phyloP scores from a whole-genome alignment of 2,113 vertebrate genomes.

The Tichodroma muraria region DNA sequence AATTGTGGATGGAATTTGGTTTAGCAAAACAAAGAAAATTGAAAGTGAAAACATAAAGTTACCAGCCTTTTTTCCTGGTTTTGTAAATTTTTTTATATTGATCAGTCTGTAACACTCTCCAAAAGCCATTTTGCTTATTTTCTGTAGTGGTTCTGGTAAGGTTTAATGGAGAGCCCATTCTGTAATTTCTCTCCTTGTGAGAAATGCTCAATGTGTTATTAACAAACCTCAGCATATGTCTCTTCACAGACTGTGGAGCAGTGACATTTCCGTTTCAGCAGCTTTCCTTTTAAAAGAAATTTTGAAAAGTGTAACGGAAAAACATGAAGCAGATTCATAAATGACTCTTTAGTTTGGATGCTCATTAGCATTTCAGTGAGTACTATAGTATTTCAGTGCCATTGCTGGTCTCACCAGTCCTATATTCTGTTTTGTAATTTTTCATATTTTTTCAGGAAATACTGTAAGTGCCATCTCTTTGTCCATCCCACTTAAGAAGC shows the following conservation, averaged over 20 bases:
- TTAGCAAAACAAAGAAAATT: background rate
- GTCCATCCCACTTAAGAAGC: background rate
- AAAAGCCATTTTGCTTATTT: background rate
- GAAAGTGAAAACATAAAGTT: background rate
- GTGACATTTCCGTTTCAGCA: background rate
- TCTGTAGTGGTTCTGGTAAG: background rate
- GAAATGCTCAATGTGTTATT: background rate
- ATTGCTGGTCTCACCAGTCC: background rate
- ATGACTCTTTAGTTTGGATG: background rate
- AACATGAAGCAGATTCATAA: background rate
- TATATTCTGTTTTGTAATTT: background rate
- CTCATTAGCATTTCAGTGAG: background rate
- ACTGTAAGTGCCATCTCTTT: background rate
- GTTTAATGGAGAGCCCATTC: accelerated
- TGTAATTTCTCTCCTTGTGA: background rate
- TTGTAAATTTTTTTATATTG: background rate
- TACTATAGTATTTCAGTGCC: background rate
- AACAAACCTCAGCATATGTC: background rate
- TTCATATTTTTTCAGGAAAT: background rate
- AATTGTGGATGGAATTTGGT: background rate
- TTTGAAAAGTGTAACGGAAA: background rate
- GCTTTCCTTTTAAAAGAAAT: background rate
- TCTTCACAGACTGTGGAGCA: background rate
- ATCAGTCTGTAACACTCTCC: background rate
- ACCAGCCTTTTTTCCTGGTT: background rate